Evolutionary conservation across 2,113 vertebrate genomes (phyloP), one percentile per base, ranked within the genome.

Genomic region (Nothobranchius furzeri): DNA sequence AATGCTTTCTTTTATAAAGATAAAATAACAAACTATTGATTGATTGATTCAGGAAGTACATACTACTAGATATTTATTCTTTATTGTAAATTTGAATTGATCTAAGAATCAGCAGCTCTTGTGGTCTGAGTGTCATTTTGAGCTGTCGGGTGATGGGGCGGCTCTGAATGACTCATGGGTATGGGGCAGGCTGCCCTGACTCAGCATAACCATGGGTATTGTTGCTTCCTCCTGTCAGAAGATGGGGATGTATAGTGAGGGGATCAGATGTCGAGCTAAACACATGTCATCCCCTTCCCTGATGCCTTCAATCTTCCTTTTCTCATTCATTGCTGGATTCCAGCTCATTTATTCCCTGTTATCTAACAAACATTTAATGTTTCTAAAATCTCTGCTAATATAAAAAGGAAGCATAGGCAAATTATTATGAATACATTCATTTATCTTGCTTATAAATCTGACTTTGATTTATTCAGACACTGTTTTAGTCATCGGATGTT

Each of bases 311-410:
- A 61, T 88, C 68, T 71, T 17, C 49, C 71, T 65, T 76, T 91
- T 86, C 78, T 86, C 14, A 59, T 70, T 76, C 77, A 70, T 79
- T 73, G 73, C 76, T 70, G 78, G 66, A 80, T 72, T 72, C 71
- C 64, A 49, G 70, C 64, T 86, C 82, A 87, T 86, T 76, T 85
- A 83, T 85, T 89, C 84, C 81, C 80, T 88, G 57, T 91, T 92
- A 65, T 71, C 76, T 45, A 84, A 62, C 66, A 73, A 73, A 68
- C 58, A 64, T 78, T 70, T 66, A 72, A 60, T 60, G 57, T 79
- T 75, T 84, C 74, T 73, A 73, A 55, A 58, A 50, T 72, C 46
- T 54, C 25, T 73, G 20, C 60, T 78, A 12, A 11, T 10, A 6
- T 9, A 13, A 72, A 47, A 50, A 52, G 12, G 3, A 67, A 61